Evolutionary conservation across 2,888 invertebrate species (phyloP).

Genomic region (Chaitophorus viminalis): DNA sequence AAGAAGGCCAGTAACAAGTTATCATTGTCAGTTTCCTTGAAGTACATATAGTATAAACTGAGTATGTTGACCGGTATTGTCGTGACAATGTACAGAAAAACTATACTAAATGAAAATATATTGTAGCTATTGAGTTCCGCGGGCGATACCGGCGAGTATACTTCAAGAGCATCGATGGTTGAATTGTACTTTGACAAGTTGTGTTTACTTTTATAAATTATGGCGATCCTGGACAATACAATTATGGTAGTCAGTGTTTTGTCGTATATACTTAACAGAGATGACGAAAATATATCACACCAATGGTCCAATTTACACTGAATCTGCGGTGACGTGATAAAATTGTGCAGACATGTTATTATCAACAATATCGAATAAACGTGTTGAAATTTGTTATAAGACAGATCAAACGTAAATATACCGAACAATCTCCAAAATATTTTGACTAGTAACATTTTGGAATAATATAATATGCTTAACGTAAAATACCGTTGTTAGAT

Average conservation of each 20-base stretch:
- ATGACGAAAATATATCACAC: neutral
- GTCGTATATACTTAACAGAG: neutral
- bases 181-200: neutral
- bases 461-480: no score
- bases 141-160: neutral
- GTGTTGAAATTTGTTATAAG: neutral
- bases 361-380: neutral
- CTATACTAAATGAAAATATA: neutral
- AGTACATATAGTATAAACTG: constrained; percentile 7
- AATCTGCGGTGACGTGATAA: neutral
- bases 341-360: neutral
- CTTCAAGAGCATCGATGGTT: neutral
- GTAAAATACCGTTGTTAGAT: no score
- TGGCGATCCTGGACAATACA: neutral
- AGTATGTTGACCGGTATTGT: constrained; percentile 46
- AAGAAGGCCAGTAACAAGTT: neutral
- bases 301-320: neutral
- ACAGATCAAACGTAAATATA: neutral
- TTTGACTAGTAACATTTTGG: neutral
- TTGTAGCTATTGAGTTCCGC: neutral
- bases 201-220: neutral
- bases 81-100: neutral
- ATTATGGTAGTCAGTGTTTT: neutral
- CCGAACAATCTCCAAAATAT: neutral
- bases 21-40: neutral